Evolutionary conservation across 2,888 invertebrate genomes (phyloP).

Genomic region (Xanthia togata): DNA sequence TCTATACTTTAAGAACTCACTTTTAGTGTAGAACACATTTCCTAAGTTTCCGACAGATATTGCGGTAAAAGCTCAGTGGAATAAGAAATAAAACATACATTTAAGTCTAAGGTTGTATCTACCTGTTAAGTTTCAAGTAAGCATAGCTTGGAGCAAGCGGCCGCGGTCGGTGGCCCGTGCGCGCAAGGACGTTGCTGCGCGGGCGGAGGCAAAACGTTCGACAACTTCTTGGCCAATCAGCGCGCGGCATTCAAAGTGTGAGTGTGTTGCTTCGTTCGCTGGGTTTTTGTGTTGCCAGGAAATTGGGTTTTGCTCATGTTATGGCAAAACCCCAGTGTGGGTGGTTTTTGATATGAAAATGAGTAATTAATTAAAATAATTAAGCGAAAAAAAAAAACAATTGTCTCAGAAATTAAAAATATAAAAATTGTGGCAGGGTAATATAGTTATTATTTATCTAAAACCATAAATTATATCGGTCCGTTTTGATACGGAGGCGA

Average conservation of each 20-base stretch:
- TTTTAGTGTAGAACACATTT: neutral
- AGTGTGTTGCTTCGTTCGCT: slow-evolving; percentile 69
- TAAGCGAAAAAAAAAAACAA: too few relatives aligned
- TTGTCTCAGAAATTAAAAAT: too few relatives aligned
- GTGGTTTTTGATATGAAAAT: neutral
- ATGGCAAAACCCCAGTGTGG: too few relatives aligned
- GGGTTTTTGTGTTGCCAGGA: slow-evolving; percentile 66
- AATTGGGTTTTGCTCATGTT: neutral
- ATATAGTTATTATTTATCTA: too few relatives aligned
- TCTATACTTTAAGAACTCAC: neutral
- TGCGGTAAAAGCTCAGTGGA: slow-evolving; percentile 20
- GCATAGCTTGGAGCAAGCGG: slow-evolving; percentile 70
- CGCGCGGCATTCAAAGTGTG: slow-evolving; percentile 59
- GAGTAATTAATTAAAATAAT: neutral
- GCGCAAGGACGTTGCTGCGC: slow-evolving; percentile 90
- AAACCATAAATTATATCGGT: too few relatives aligned
- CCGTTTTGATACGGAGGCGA: neutral
- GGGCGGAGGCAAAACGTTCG: slow-evolving; percentile 83
- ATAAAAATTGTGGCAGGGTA: too few relatives aligned
- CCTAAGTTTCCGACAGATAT: neutral
- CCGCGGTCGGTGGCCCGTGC: slow-evolving; percentile 85
- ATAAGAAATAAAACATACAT: slow-evolving; percentile 36
- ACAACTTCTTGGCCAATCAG: slow-evolving; percentile 80
- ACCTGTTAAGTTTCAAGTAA: slow-evolving; percentile 70
- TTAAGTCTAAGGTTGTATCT: slow-evolving; percentile 61